A percentile compares a stretch with the other conserved stretches of the same genome.
Evolutionary conservation across 2,113 vertebrate species (phyloP).

Genomic region (Ceyx cyanopectus): DNA sequence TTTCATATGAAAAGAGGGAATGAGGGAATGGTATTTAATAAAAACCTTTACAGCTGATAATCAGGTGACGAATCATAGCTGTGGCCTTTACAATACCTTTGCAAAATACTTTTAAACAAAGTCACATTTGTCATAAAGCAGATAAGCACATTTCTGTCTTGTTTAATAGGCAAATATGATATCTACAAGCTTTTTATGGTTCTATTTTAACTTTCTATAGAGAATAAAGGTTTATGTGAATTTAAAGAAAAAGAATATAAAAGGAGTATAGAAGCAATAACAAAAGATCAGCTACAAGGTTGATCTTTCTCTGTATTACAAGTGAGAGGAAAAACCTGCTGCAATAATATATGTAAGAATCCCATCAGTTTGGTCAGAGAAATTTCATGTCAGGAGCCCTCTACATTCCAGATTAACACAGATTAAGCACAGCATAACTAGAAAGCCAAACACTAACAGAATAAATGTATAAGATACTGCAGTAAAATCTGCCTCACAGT

Average conservation of each 20-base stretch:
- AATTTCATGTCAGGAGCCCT: neutral
- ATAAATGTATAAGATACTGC: neutral
- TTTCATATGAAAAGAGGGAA: neutral
- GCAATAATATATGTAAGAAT: neutral
- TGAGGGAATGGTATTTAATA: conserved; percentile 17
- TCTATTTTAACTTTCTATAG: neutral
- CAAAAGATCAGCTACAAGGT: neutral
- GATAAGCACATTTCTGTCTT: neutral
- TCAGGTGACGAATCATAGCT: neutral
- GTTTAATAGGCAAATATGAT: neutral
- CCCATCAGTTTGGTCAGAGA: neutral
- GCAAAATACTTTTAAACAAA: conserved; percentile 23
- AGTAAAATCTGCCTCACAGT: neutral
- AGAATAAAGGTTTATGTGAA: neutral
- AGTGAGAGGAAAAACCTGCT: neutral
- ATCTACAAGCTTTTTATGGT: neutral
- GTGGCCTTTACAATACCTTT: neutral
- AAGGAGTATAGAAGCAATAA: accelerated
- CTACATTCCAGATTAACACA: neutral
- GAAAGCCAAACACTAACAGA: neutral
- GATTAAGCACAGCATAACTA: neutral
- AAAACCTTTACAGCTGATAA: conserved; percentile 24
- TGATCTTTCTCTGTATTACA: neutral
- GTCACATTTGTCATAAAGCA: neutral
- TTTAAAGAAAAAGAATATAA: neutral